phyloP scores from a whole-genome alignment of 1,140 invertebrate genomes.

The Agrypnia vestita region DNA sequence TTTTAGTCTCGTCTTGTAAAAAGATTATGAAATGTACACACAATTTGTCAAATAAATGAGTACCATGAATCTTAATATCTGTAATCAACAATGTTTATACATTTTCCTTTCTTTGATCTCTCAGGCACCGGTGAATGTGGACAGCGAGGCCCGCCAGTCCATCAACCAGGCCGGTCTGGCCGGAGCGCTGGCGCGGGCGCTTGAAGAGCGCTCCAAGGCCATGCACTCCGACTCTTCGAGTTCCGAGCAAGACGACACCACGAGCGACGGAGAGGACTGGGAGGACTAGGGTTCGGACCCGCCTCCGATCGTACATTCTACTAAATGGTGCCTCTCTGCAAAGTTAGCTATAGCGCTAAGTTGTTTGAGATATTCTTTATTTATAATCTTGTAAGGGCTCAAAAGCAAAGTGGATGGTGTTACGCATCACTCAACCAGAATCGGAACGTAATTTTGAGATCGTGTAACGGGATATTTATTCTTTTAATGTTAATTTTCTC shows the following conservation, averaged over 20 bases:
- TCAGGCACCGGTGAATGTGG: constrained; percentile 57
- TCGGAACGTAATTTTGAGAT: too few species aligned
- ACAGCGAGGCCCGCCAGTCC: constrained; percentile 57
- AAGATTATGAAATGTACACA: too few species aligned
- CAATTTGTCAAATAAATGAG: too few species aligned
- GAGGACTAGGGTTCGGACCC: constrained; percentile 71
- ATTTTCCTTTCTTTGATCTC: neutral
- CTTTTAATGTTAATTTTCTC: too few species aligned
- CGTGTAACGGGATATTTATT: too few species aligned
- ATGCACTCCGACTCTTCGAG: constrained; percentile 79
- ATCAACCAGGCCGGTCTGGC: constrained; percentile 78
- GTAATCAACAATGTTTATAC: too few species aligned
- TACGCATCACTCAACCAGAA: too few species aligned
- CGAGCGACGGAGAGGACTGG: constrained; percentile 81
- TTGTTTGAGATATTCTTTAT: too few species aligned
- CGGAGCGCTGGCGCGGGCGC: constrained; percentile 83
- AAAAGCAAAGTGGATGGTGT: too few species aligned
- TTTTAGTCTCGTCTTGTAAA: too few species aligned
- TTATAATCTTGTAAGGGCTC: too few species aligned
- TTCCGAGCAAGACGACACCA: constrained; percentile 75
- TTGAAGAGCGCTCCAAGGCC: constrained; percentile 81
- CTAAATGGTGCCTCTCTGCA: neutral
- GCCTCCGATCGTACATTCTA: neutral
- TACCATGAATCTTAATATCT: too few species aligned
- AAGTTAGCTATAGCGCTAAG: neutral